Base-by-base conservation (phyloP, 2,888 invertebrate genomes). In the Laothoe populi region DNA sequence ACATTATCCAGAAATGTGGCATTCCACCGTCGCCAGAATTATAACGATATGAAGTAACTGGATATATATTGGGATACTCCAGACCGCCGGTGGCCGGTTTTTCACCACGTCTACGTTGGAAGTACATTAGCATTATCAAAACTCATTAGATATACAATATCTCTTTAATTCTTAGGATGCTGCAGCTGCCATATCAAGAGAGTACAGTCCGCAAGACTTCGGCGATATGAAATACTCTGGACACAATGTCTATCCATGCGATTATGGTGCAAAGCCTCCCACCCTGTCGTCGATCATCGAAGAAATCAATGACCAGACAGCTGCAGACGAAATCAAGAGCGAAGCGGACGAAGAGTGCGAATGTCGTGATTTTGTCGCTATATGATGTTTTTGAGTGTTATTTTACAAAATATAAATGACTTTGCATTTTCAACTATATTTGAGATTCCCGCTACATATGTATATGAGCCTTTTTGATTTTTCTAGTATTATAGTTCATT, bases 241-340 rank as follows among this genome's bases (percentile, higher is more conserved):
- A 13, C 53, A 35, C 35, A 64, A 49, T 40, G 65, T 66, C 26
- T 63, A 60, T 10, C 62, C 65, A 13, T 66, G 72, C 66, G 73
- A 53, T 19, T 35, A 19, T 31, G 35, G 19, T n/a, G 53, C 19
- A 10, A 53, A 53, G 19, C 1, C 10, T 3, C 19, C 19, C 53
- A 63, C 67, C 63, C 79, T 90, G 67, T 71, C 77, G 49, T 70
- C 81, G 0, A 80, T 92, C 21, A 71, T 81, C 1, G 91, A 92
- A 65, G 90, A 91, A 71, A 89, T 88, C 40, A 81, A 69, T 66
- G 90, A 90, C 69, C 86, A 90, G 68, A 65, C 90, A 48, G 86
- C 82, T 38, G 81, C 86, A 23, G 88, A 87, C 46, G 87, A 88
- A 57, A 64, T 78, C 40, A 75, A 75, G 63, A 72, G 72, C 67